These are phyloP conservation scores for Uropetala carovei DNA, from an alignment of 2,888 invertebrate genomes.

Conservation along the genomic window DNA sequence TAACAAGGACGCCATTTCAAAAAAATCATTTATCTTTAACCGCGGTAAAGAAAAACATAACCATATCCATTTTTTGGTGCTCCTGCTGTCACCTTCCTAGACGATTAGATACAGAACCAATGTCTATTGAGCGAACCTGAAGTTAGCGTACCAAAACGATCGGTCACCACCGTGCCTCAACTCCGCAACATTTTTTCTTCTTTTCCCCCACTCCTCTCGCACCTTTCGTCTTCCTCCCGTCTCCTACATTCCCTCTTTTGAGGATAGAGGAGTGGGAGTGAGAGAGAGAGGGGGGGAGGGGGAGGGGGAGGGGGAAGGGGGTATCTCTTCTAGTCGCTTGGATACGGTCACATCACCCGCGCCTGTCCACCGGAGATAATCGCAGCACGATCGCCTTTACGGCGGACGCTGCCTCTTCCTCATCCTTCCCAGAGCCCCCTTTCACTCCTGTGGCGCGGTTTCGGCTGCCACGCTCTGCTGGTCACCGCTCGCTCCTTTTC, in stretches of 20 bases:
- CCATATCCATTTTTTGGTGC: not conserved
- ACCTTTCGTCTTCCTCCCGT: conserved; percentile 3
- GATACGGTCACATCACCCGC: conserved; percentile 46
- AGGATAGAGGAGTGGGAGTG: not conserved
- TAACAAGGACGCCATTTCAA: too few species aligned
- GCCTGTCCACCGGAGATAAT: conserved; percentile 53
- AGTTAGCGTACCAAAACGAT: not conserved
- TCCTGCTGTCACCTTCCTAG: not conserved
- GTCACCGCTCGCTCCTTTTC: not conserved
- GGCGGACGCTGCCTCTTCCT: not conserved
- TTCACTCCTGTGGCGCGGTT: not conserved
- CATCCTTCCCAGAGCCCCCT: not conserved
- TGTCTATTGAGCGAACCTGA: not conserved
- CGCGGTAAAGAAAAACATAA: not conserved
- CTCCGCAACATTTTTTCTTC: not conserved
- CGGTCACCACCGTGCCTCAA: not conserved
- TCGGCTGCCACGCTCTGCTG: conserved; percentile 54
- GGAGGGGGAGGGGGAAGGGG: not conserved
- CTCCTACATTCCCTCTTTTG: not conserved
- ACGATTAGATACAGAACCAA: not conserved
- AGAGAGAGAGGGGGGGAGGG: not conserved
- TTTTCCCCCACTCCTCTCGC: not conserved
- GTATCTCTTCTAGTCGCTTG: not conserved
- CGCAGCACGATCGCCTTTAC: conserved; percentile 22
- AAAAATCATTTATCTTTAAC: too few species aligned